Percentiles rank a stretch among this genome's conserved stretches.
These are phyloP conservation scores for Pseudomyrmex cubaensis DNA, from an alignment of 1,140 invertebrate genomes.

Conservation along the genomic window DNA sequence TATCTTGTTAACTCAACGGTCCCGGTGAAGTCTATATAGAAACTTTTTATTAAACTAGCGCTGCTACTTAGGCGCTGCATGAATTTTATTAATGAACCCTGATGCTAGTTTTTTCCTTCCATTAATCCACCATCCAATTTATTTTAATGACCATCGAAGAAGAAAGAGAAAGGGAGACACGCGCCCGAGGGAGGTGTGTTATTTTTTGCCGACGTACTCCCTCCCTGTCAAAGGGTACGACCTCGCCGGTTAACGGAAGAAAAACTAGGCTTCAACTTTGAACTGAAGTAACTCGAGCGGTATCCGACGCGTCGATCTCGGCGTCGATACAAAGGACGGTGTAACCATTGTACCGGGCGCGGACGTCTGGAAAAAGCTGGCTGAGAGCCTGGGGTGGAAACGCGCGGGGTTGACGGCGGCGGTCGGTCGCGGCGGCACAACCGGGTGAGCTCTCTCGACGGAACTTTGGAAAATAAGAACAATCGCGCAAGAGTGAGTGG, in stretches of 20 bases:
- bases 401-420: background rate
- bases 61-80: background rate
- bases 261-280: constrained; percentile 50
- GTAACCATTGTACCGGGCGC: constrained; percentile 55
- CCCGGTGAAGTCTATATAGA: background rate
- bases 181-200: background rate
- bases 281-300: constrained; percentile 49
- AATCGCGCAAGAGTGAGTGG: constrained; percentile 8
- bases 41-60: constrained; percentile 1
- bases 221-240: constrained; percentile 39
- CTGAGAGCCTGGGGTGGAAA: constrained; percentile 1
- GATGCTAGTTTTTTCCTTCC: constrained; percentile 8
- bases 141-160: constrained; percentile 26
- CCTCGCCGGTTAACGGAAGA: constrained; percentile 36
- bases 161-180: background rate
- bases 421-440: constrained; percentile 4
- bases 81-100: background rate
- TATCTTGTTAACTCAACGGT: background rate
- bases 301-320: constrained; percentile 35
- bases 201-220: constrained; percentile 39
- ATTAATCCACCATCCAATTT: constrained; percentile 11
- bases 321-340: constrained; percentile 44
- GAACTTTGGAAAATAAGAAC: constrained; percentile 69
- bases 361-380: constrained; percentile 56
- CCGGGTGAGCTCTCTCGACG: constrained; percentile 22